Percentiles rank a stretch among this genome's conserved stretches.
Conservation (phyloP, 2,888 invertebrate genomes). For the Drosophila lutescens region DNA sequence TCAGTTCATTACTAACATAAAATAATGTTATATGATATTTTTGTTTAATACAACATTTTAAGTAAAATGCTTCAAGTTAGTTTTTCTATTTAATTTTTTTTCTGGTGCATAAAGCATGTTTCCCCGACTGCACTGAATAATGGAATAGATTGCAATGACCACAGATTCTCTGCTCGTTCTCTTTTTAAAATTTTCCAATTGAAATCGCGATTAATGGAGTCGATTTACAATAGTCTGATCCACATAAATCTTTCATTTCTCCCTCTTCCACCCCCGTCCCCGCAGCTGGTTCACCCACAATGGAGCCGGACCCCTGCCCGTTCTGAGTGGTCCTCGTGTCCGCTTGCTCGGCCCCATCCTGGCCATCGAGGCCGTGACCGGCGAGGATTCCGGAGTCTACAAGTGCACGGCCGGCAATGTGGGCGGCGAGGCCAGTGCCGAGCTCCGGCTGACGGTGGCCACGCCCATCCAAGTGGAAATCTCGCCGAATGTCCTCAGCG, state of each 20-base stretch:
- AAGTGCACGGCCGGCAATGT: slow-evolving; percentile 89
- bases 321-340: slow-evolving; percentile 87
- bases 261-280: background rate
- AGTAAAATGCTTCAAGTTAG: too few species aligned
- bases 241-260: slow-evolving; percentile 3
- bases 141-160: slow-evolving; percentile 15
- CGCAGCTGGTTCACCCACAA: slow-evolving; percentile 89
- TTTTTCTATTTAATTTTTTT: too few species aligned
- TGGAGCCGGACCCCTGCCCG: slow-evolving; percentile 87
- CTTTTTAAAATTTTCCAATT: slow-evolving; percentile 13
- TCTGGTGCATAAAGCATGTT: background rate
- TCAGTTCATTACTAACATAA: too few species aligned
- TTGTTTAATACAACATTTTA: too few species aligned
- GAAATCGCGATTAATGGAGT: slow-evolving; percentile 38
- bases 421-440: slow-evolving; percentile 89
- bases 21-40: too few species aligned
- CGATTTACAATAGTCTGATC: slow-evolving; percentile 35
- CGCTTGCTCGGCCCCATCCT: slow-evolving; percentile 89
- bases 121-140: background rate
- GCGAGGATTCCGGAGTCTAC: slow-evolving; percentile 88
- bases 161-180: background rate
- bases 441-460: slow-evolving; percentile 87
- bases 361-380: slow-evolving; percentile 89
- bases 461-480: slow-evolving; percentile 89
- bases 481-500: slow-evolving; percentile 87